Percentiles rank a stretch among this genome's conserved stretches.
Evolutionary conservation across 2,797 vertebrate genomes (phyloP).

Genomic region (Echiichthys vipera): DNA sequence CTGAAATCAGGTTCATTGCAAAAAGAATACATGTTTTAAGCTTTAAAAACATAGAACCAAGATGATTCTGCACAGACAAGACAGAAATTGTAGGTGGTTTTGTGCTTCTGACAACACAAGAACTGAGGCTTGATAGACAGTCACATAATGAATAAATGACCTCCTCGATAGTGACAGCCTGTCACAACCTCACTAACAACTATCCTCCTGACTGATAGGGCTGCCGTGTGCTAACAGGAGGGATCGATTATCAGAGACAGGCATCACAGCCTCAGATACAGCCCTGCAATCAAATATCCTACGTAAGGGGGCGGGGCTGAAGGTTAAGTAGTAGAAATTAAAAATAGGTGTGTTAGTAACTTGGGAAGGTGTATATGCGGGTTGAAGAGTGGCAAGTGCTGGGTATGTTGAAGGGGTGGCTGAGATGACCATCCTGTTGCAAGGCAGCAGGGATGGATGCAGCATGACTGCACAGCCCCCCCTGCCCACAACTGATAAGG

Average conservation of each 20-base stretch:
- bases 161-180: conserved; percentile 46
- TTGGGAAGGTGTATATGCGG: conserved; percentile 10
- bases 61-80: conserved; percentile 1
- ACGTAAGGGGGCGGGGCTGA: neutral
- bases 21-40: neutral
- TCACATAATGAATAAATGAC: conserved; percentile 52
- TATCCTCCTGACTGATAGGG: conserved; percentile 62
- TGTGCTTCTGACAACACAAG: conserved; percentile 15
- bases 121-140: conserved; percentile 14
- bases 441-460: conserved; percentile 55
- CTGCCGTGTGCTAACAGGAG: conserved; percentile 63
- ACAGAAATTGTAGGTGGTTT: neutral
- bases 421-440: conserved; percentile 43
- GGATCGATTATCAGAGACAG: conserved; percentile 74
- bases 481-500: conserved; percentile 76
- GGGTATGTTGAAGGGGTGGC: conserved; percentile 5
- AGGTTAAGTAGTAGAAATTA: conserved; percentile 46
- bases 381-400: conserved; percentile 37
- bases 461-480: conserved; percentile 60
- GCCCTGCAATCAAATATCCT: conserved; percentile 51
- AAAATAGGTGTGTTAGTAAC: conserved; percentile 23
- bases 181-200: conserved; percentile 65
- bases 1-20: conserved; percentile 16
- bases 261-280: conserved; percentile 65
- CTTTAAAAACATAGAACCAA: neutral